These are phyloP conservation scores for Caradrina kadenii DNA, from an alignment of 2,888 invertebrate genomes.

Conservation along the genomic window DNA sequence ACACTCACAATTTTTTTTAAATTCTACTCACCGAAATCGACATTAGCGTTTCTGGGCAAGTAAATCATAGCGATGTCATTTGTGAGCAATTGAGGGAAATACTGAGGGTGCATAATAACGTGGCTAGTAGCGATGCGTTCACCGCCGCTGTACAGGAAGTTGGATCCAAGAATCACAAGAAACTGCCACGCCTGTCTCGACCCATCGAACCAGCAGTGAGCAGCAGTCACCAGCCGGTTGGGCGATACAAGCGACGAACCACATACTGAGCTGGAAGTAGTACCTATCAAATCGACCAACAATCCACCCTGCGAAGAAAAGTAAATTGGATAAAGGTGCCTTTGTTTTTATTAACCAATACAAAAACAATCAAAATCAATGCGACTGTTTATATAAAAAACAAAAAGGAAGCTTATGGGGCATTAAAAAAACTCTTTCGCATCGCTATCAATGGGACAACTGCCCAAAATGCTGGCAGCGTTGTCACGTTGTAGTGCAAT, in stretches of 20 bases:
- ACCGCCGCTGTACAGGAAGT: slow-evolving; percentile 74
- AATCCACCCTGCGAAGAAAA: slow-evolving; percentile 72
- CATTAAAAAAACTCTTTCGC: no score
- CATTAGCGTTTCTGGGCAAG: slow-evolving; percentile 66
- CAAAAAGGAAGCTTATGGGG: no score
- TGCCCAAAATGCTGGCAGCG: no score
- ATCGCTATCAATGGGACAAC: no score
- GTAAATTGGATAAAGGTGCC: not conserved
- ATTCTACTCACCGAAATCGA: slow-evolving; percentile 62
- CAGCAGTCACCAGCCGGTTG: slow-evolving; percentile 76
- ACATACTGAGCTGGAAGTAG: slow-evolving; percentile 71
- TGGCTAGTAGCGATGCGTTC: slow-evolving; percentile 68
- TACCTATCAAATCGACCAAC: slow-evolving; percentile 69
- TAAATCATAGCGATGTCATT: slow-evolving; percentile 79
- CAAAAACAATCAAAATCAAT: not conserved
- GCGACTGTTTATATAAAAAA: no score
- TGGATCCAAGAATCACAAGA: slow-evolving; percentile 74
- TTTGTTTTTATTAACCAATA: not conserved
- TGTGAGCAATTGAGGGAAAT: slow-evolving; percentile 54
- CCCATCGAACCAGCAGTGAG: slow-evolving; percentile 80
- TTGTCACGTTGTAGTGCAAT: no score
- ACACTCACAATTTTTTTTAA: not conserved
- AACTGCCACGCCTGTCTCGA: slow-evolving; percentile 69
- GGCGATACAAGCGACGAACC: slow-evolving; percentile 72
- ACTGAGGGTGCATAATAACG: slow-evolving; percentile 75